Base-by-base conservation (phyloP, 2,888 invertebrate genomes). In the Cataglyphis rosenhaueri region DNA sequence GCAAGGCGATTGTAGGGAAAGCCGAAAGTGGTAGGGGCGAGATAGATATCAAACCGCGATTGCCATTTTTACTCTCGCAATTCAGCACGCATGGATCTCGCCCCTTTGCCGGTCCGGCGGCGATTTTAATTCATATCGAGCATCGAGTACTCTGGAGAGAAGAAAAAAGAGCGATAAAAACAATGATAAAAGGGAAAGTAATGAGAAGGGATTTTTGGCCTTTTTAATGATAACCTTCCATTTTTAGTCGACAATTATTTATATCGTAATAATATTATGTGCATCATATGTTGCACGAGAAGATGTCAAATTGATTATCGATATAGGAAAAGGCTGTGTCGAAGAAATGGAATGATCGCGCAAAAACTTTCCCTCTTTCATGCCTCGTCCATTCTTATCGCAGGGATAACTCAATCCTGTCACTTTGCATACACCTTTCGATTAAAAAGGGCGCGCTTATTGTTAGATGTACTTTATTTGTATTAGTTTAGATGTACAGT, bases 61-160 rank as follows among this genome's bases (percentile, higher is more conserved):
- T 93, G 92, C 92, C 91, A 93, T 93, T 93, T 94, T 93, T 92
- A 93, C 93, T 92, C 92, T 91, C 90, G 78, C 88, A 86, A 83
- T 71, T 57, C 44, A 66, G 41, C 78, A 83, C 88, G 84, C 85
- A 84, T 18, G 38, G 71, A 76, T 86, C 76, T 85, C 81, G 68
- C 57, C 83, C 82, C 76, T 84, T 85, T 85, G n/a, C 65, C 35
- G 55, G 64, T 59, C 21, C 78, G 57, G 12, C 57, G 18, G 25
- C 62, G 82, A 88, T 88, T 88, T 86, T 88, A 76, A 86, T 87
- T 83, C 84, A 71, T 82, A 81, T 66, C 35, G 52, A 70, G 81
- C 68, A 52, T 25, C 21, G 62, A 38, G 21, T 15, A 35, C 25
- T 21, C 29, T 44, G 12, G 44, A 41, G 29, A 35, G 21, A 29